phyloP scores from a whole-genome alignment of 2,113 vertebrate genomes.

The Colius striatus region DNA sequence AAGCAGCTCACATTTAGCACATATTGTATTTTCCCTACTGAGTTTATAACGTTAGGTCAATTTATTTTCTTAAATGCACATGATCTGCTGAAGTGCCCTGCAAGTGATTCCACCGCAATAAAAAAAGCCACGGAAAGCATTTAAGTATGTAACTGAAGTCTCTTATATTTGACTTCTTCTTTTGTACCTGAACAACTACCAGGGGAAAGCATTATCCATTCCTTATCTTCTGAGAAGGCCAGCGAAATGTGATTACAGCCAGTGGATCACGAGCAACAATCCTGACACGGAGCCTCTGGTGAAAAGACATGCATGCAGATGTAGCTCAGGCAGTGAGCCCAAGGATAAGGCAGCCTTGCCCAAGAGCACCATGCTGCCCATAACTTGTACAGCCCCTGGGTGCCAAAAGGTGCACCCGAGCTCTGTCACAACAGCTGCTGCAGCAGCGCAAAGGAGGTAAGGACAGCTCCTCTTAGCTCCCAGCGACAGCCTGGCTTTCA shows the following conservation, averaged over 20 bases:
- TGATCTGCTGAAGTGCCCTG: neutral
- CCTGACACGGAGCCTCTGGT: neutral
- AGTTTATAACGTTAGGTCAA: neutral
- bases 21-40: neutral
- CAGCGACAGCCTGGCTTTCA: neutral
- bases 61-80: conserved; percentile 24
- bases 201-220: neutral
- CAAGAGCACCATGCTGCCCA: neutral
- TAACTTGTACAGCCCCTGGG: neutral
- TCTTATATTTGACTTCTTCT: neutral
- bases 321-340: neutral
- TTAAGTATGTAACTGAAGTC: neutral
- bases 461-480: neutral
- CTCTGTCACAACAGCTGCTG: neutral
- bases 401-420: neutral
- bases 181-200: neutral
- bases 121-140: neutral
- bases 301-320: neutral
- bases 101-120: neutral
- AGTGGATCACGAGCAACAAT: neutral
- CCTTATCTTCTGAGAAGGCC: neutral
- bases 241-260: neutral
- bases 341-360: neutral
- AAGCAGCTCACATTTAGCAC: neutral
- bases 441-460: neutral